phyloP scores from a whole-genome alignment of 1,140 invertebrate species.

The Euglossa dilemma region DNA sequence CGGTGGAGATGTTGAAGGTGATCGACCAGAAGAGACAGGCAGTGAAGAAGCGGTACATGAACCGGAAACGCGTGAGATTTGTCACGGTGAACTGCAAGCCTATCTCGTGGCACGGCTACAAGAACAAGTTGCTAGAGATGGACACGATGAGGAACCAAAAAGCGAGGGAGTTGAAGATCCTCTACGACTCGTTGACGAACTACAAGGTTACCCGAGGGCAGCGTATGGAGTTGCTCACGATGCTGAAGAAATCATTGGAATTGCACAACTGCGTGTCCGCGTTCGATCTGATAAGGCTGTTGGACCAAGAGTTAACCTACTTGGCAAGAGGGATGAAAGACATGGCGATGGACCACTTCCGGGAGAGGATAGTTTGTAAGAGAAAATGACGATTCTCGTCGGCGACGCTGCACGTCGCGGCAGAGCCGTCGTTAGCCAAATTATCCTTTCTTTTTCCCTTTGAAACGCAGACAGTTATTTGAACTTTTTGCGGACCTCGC shows the following conservation, averaged over 20 bases:
- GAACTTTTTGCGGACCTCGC: constrained; percentile 52
- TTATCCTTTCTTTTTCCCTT: constrained; percentile 9
- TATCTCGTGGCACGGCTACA: constrained; percentile 84
- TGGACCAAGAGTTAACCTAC: constrained; percentile 85
- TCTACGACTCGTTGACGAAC: constrained; percentile 84
- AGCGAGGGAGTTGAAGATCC: constrained; percentile 84
- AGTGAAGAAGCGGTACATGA: constrained; percentile 82
- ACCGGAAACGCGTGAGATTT: constrained; percentile 84
- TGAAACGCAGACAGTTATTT: constrained; percentile 41
- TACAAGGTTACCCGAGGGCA: constrained; percentile 81
- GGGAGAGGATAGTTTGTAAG: constrained; percentile 82
- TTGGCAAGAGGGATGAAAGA: constrained; percentile 81
- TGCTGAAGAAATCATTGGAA: constrained; percentile 83
- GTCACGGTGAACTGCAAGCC: constrained; percentile 85
- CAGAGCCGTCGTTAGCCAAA: neutral
- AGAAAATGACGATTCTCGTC: neutral
- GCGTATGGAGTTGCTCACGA: constrained; percentile 83
- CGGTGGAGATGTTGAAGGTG: constrained; percentile 85
- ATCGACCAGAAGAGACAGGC: constrained; percentile 84
- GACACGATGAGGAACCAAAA: constrained; percentile 86
- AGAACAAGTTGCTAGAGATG: constrained; percentile 84
- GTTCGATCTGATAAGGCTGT: constrained; percentile 83
- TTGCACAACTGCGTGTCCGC: constrained; percentile 83
- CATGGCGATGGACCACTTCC: constrained; percentile 82
- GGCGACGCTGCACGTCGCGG: neutral